Conservation (phyloP, 2,888 invertebrate genomes). For the Parasteatoda lunata region DNA sequence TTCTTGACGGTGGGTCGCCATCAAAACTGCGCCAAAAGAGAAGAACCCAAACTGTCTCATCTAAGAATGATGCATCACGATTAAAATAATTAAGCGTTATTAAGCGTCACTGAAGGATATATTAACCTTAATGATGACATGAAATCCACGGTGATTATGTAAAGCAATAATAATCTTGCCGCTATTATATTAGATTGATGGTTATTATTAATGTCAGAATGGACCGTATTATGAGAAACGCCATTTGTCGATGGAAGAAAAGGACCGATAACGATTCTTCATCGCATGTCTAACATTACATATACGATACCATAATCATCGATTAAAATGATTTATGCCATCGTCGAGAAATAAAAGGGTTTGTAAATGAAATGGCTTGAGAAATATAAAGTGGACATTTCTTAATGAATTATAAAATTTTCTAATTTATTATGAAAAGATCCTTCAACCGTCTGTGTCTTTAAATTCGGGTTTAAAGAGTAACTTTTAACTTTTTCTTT, state of each 20-base stretch:
- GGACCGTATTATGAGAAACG: slow-evolving; percentile 14
- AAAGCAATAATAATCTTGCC: slow-evolving; percentile 54
- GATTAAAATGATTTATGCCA: background rate
- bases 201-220: slow-evolving; percentile 58
- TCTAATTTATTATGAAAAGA: too few species aligned
- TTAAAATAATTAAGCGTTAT: slow-evolving; percentile 67
- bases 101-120: slow-evolving; percentile 54
- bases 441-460: too few species aligned
- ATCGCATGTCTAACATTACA: background rate
- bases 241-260: slow-evolving; percentile 10
- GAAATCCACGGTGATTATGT: slow-evolving; percentile 63
- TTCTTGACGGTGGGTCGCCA: background rate
- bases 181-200: slow-evolving; percentile 61
- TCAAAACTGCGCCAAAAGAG: slow-evolving; percentile 24
- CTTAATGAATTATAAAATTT: too few species aligned
- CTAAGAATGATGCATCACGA: slow-evolving; percentile 50
- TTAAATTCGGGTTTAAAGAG: too few species aligned
- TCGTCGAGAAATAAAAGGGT: background rate
- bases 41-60: slow-evolving; percentile 41
- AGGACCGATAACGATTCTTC: background rate
- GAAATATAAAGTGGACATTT: too few species aligned
- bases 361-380: too few species aligned
- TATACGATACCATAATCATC: background rate
- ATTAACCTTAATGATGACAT: slow-evolving; percentile 65
- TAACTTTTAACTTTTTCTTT: too few species aligned